Conservation (phyloP, 2,797 vertebrate species). For the Phataginus tricuspis region DNA sequence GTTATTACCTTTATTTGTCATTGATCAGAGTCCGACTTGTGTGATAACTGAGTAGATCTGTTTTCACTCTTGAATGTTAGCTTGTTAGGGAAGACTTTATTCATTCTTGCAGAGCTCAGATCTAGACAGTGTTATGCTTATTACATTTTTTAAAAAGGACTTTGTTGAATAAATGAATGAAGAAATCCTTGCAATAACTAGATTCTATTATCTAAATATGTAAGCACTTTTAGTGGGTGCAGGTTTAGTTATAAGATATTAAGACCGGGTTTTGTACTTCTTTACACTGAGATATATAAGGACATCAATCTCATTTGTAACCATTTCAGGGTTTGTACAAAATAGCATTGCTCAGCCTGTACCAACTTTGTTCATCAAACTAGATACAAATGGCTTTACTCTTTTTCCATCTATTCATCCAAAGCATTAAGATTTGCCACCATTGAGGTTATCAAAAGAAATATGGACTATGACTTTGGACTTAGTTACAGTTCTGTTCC, state of each 20-base stretch:
- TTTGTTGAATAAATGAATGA: background rate
- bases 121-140: background rate
- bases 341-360: background rate
- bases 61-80: background rate
- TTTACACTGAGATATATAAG: background rate
- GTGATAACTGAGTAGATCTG: background rate
- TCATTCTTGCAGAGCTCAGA: background rate
- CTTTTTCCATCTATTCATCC: background rate
- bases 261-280: background rate
- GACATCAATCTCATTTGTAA: background rate
- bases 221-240: slow-evolving; percentile 19
- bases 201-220: background rate
- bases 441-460: background rate
- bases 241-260: background rate
- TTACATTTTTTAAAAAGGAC: background rate
- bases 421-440: background rate
- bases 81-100: background rate
- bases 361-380: background rate
- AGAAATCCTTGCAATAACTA: background rate
- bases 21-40: background rate
- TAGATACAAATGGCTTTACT: background rate
- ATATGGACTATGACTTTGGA: background rate
- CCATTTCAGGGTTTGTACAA: background rate
- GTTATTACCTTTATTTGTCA: background rate
- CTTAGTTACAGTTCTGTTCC: background rate